Base-by-base conservation (phyloP, 2,888 invertebrate species). In the Amiota mariae region DNA sequence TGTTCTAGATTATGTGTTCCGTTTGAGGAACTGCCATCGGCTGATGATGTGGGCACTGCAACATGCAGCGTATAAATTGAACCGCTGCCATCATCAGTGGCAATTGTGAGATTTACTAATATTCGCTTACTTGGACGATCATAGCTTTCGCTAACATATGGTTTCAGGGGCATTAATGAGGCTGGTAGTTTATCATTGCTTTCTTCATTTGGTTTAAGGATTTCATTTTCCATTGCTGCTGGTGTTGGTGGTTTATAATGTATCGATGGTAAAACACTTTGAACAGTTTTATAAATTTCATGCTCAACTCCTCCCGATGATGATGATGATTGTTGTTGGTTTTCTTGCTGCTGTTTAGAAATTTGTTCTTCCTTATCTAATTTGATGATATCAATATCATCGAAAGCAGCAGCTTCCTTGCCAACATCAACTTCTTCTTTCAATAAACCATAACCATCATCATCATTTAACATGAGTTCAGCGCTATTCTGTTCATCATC, bases 71-170 rank as follows among this genome's bases (percentile, higher is more conserved):
- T 93, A 90, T 96, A 96, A 77, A 96, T 91, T 49, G 91, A 91
- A 72, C 90, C 90, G 63, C 89, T 88, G 77, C 91, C 91, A 75
- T 92, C 92, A 84, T 95, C 95, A 61, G 95, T 93, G 75, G 94
- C 93, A 85, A 96, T 95, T 10, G 96, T 95, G 79, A 96, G 92
- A 90, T 96, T 96, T 76, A 96, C 94, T 79, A 95, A 91, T 82
- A 96, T 93, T 82, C 94, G 93, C 89, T 93, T 90, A 81, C 84
- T 81, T 49, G 82, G 80, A n/a, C 77, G 78, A 75, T 87, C 83
- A 51, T 82, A 77, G 8, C 79, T 71, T 47, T 87, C 86, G 61
- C 87, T 86, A 12, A 86, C 81, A 73, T 82, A 80, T 1, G 88
- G 86, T 15, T 80, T 86, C 18, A 86, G 71, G 12, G 81, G 81